Percentiles rank a stretch among this genome's conserved stretches.
These are phyloP conservation scores for Drosophila micromelanica DNA, from an alignment of 1,140 invertebrate species.

Conservation along the genomic window DNA sequence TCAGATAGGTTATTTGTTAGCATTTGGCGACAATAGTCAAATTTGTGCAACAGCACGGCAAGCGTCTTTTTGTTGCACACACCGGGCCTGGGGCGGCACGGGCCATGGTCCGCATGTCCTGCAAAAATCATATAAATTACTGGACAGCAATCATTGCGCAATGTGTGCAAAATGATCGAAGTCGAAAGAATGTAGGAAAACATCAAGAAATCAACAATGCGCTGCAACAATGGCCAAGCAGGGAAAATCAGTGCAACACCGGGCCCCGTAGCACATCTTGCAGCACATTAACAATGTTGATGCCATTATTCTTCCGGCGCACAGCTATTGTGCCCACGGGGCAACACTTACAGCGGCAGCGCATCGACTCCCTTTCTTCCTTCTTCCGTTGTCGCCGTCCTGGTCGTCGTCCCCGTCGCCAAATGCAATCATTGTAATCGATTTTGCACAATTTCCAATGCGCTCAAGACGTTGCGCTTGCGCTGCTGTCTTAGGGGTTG, in stretches of 20 bases:
- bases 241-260: slow-evolving; percentile 71
- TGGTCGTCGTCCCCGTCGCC: slow-evolving; percentile 50
- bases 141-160: slow-evolving; percentile 68
- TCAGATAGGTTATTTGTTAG: slow-evolving; percentile 18
- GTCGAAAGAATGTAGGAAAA: slow-evolving; percentile 38
- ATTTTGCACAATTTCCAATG: slow-evolving; percentile 83
- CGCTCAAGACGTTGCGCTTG: slow-evolving; percentile 60
- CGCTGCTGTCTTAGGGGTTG: slow-evolving; percentile 63
- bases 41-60: slow-evolving; percentile 76
- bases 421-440: slow-evolving; percentile 83
- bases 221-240: slow-evolving; percentile 48
- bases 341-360: slow-evolving; percentile 39
- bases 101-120: slow-evolving; percentile 42
- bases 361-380: slow-evolving; percentile 43
- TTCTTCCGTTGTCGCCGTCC: slow-evolving; percentile 57
- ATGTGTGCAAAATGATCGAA: slow-evolving; percentile 64
- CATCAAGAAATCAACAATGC: slow-evolving; percentile 81
- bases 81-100: slow-evolving; percentile 72
- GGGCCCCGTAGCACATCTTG: slow-evolving; percentile 38
- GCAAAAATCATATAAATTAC: slow-evolving; percentile 76
- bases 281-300: slow-evolving; percentile 21
- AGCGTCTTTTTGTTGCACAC: slow-evolving; percentile 58
- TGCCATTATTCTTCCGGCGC: slow-evolving; percentile 81
- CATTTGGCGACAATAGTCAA: slow-evolving; percentile 67
- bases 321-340: slow-evolving; percentile 57